Percentiles rank a stretch among this genome's conserved stretches.
Evolutionary conservation across 2,113 vertebrate genomes (phyloP).

Genomic region (Protobothrops mucrosquamatus): DNA sequence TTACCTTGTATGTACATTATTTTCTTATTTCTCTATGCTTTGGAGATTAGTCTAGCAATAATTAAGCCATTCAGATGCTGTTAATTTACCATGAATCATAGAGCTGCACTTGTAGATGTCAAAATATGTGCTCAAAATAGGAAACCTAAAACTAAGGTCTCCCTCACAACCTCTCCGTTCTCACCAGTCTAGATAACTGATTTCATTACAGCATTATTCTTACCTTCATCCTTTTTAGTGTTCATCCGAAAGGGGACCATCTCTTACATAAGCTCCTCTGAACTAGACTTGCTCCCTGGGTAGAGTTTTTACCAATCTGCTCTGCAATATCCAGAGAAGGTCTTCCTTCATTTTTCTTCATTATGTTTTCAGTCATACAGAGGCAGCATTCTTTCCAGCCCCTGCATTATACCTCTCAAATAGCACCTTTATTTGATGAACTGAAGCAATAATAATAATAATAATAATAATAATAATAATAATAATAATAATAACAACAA

Average conservation of each 20-base stretch:
- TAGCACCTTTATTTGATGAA: not conserved
- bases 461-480: not conserved
- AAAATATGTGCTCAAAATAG: too few species aligned
- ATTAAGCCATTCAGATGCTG: not conserved
- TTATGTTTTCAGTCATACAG: not conserved
- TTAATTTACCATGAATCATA: not conserved
- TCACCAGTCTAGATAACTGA: not conserved
- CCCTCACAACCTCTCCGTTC: not conserved
- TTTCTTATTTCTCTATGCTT: not conserved
- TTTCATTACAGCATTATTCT: not conserved
- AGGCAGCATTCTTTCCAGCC: not conserved
- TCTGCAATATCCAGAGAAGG: not conserved
- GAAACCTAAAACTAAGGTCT: not conserved
- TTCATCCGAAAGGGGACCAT: not conserved
- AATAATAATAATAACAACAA: too few species aligned
- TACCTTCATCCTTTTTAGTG: not conserved
- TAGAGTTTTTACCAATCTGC: not conserved
- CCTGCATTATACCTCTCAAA: not conserved
- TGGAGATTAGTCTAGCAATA: not conserved
- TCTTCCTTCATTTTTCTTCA: not conserved
- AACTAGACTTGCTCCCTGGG: not conserved
- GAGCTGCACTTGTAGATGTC: not conserved
- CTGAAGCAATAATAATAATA: too few species aligned
- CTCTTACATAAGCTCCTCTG: not conserved
- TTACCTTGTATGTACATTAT: conserved; percentile 81